Conservation (phyloP, 2,113 vertebrate species). For the Lanius collurio region DNA sequence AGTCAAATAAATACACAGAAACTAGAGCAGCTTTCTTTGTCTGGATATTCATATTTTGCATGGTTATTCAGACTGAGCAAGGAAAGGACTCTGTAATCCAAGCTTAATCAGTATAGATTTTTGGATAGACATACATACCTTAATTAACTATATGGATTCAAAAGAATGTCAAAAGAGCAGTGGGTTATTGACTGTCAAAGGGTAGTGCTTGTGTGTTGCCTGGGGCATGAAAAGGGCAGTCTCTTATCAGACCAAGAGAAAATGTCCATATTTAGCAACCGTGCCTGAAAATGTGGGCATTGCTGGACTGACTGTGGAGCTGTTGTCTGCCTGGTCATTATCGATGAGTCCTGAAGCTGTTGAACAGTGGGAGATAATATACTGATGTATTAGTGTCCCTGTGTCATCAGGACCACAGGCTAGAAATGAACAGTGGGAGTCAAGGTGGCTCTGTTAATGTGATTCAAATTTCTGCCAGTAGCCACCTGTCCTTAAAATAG, state of each 20-base stretch:
- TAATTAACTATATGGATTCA: slow-evolving; percentile 65
- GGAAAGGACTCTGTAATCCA: slow-evolving; percentile 14
- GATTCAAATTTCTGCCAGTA: not conserved
- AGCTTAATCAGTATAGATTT: slow-evolving; percentile 62
- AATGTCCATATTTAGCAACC: not conserved
- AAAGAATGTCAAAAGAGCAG: not conserved
- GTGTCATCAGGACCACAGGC: not conserved
- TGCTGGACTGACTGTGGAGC: not conserved
- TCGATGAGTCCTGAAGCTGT: not conserved
- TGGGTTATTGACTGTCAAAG: not conserved
- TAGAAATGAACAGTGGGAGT: not conserved
- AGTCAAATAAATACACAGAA: slow-evolving; percentile 37
- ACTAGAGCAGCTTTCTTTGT: slow-evolving; percentile 41
- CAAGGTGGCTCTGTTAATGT: not conserved
- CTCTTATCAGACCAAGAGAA: not conserved
- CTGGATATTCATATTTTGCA: slow-evolving; percentile 35
- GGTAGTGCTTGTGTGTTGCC: not conserved
- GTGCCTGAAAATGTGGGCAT: not conserved
- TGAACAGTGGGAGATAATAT: not conserved
- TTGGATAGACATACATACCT: not conserved
- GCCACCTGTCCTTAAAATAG: not conserved
- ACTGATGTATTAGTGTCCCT: not conserved
- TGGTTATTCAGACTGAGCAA: not conserved
- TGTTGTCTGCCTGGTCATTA: not conserved
- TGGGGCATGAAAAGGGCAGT: not conserved